Evolutionary conservation across 2,113 vertebrate genomes (phyloP), one percentile per base, ranked within the genome.

Genomic region (Mesembrinibis cayennensis): DNA sequence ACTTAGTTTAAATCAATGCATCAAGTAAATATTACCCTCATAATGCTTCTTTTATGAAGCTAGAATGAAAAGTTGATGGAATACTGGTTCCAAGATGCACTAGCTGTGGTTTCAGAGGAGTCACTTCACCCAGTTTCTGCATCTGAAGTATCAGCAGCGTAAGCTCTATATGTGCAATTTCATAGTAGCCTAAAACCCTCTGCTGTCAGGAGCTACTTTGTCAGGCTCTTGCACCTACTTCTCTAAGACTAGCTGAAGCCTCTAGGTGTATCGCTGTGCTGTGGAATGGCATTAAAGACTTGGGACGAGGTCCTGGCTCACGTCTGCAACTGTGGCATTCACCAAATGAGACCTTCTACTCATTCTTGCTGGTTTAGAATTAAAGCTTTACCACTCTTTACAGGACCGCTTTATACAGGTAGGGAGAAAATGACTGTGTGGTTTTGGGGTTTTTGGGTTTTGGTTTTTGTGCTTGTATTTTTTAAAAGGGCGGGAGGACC

Each of bases 401-500:
- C 7, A n/a, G 10, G 59, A 70, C 36, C 14, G 14, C 26, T 84
- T 91, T 38, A 44, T 32, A 36, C 3, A 73, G 18, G 14, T 15
- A 85, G 61, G 14, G 79, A 91, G 52, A 53, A 86, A 76, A 42
- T 27, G 36, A 55, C 18, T 19, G 2, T 17, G 30, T 62, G 52
- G n/a, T 22, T 79, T 66, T 14, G 2, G 15, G 13, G 9, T 22
- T 79, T 66, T 14, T 2, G 15, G 13, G 9, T 15, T 22, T 34
- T 29, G 16, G 29, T 26, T 13, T 3, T 11, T 45, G 40, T 40
- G 32, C 29, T 84, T 21, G 7, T 10, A 40, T 22, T 58, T 11
- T 65, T 42, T 0, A 27, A 58, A 40, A 13, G 13, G 6, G 1
- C 2, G 6, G 13, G 7, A 6, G 1, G 16, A 72, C 27, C 8